Base-by-base conservation (phyloP, 2,888 invertebrate genomes). In the Drosophila helvetica region DNA sequence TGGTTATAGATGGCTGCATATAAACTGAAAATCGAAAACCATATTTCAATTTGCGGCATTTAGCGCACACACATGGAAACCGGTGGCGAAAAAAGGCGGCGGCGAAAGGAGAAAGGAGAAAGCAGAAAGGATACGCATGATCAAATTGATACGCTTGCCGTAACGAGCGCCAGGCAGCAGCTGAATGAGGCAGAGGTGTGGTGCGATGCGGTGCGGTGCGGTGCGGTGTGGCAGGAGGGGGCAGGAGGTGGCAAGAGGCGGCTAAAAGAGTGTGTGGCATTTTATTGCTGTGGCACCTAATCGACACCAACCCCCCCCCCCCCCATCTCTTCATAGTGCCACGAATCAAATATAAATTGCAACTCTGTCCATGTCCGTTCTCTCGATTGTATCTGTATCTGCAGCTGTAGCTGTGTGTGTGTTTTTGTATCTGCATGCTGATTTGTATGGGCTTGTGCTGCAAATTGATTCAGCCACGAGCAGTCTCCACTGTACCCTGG, bases 21-120 rank as follows among this genome's bases (percentile, higher is more conserved):
- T 83, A 86, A 83, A 86, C 84, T 81, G 79, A 81, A 86, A 84
- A 84, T 88, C 84, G 88, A 88, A 88, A 86, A 86, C 88, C 84
- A 88, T 84, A 88, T 84, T 88, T 84, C 84, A 84, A 84, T 84
- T 88, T 88, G 87, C 75, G 86, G 84, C 84, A 84, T 86, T 84
- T 86, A 84, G 79, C 86, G 80, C 84, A 75, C 80, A 86, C 65
- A 71, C 62, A 33, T 33, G 33, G 5, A 33, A 33, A 33, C 12
- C 33, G 33, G 1, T 12, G 12, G 33, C 0, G 2, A 12, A 2
- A 15, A 2, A 12, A 12, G 33, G 33, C 1, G 5, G 33, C 4
- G 12, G 33, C 3, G 30, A 30, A 10, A 27, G 9, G 2, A 52
- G n/a, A 52, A 19, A 22, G 4, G 10, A 42, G 18, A 22, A 42